Percentiles rank a stretch among this genome's conserved stretches.
Conservation (phyloP, 1,140 invertebrate species). For the Callitettix versicolor region DNA sequence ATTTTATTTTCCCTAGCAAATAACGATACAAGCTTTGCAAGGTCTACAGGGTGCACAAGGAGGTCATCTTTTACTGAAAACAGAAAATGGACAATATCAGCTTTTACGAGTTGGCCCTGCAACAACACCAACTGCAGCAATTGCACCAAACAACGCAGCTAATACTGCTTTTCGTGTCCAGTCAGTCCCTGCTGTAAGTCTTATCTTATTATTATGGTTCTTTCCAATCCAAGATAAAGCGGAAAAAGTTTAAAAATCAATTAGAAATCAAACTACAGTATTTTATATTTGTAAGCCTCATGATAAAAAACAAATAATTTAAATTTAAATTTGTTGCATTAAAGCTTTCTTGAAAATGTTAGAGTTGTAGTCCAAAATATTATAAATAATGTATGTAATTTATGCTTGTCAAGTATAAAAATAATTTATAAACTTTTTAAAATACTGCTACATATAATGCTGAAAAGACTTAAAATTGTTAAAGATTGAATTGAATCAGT, state of each 20-base stretch:
- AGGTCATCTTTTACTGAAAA: slow-evolving; percentile 81
- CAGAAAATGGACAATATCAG: slow-evolving; percentile 90
- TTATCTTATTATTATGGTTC: neutral
- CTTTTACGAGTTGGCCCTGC: slow-evolving; percentile 74
- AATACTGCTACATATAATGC: too few relatives aligned
- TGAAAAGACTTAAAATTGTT: too few relatives aligned
- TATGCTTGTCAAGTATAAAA: too few relatives aligned
- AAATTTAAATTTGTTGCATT: too few relatives aligned
- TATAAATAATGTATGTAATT: too few relatives aligned
- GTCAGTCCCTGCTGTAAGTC: slow-evolving; percentile 41
- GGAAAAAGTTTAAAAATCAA: neutral
- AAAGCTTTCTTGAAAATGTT: too few relatives aligned
- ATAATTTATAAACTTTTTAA: too few relatives aligned
- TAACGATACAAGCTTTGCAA: slow-evolving; percentile 75
- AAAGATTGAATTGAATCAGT: too few relatives aligned
- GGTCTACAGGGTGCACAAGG: slow-evolving; percentile 70
- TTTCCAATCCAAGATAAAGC: too few relatives aligned
- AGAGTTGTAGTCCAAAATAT: too few relatives aligned
- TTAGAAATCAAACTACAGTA: neutral
- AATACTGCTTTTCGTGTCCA: slow-evolving; percentile 42
- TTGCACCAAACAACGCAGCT: slow-evolving; percentile 45
- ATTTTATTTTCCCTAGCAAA: slow-evolving; percentile 45
- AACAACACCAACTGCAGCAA: slow-evolving; percentile 40
- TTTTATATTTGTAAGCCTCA: too few relatives aligned
- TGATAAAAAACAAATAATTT: too few relatives aligned